phyloP scores from a whole-genome alignment of 30 jellyfish, hydroid and myxozoan species.

The Aurelia coerulea region DNA sequence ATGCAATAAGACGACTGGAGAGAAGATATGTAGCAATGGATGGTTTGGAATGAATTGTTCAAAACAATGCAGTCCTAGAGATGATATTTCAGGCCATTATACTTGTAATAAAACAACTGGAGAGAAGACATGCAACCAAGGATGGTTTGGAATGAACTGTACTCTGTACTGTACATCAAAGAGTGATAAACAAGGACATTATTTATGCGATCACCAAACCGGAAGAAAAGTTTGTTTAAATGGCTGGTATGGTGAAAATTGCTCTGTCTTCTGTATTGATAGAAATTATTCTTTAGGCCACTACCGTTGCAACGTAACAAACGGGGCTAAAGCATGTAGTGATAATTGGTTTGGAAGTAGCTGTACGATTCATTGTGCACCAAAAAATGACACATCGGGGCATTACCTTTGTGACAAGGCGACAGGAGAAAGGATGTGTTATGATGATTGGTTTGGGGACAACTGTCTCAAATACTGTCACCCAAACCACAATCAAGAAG shows the following conservation, averaged over 20 bases:
- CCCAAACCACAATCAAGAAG: neutral
- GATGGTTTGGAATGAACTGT: conserved; percentile 62
- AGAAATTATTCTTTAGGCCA: conserved; percentile 14
- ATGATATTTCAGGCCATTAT: conserved; percentile 59
- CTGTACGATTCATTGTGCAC: conserved; percentile 12
- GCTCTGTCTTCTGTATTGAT: neutral
- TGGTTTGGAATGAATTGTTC: conserved; percentile 53
- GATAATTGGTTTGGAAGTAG: neutral
- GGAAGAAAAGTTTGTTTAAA: conserved; percentile 32
- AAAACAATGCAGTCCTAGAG: conserved; percentile 21
- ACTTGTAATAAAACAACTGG: conserved; percentile 50
- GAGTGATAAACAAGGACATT: conserved; percentile 50
- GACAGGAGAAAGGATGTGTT: conserved; percentile 6
- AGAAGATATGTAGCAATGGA: conserved; percentile 6
- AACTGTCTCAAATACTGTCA: conserved; percentile 17
- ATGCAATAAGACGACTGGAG: conserved; percentile 22
- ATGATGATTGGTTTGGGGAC: neutral
- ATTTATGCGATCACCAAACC: conserved; percentile 12
- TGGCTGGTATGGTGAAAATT: conserved; percentile 33
- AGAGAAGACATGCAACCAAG: conserved; percentile 19
- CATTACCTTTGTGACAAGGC: neutral
- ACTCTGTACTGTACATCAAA: conserved; percentile 33
- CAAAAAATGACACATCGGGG: conserved; percentile 4
- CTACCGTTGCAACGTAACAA: neutral
- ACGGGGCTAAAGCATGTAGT: neutral